Evolutionary conservation across 2,888 invertebrate genomes (phyloP), one percentile per base, ranked within the genome.

Genomic region (Macrostomum cliftonense): DNA sequence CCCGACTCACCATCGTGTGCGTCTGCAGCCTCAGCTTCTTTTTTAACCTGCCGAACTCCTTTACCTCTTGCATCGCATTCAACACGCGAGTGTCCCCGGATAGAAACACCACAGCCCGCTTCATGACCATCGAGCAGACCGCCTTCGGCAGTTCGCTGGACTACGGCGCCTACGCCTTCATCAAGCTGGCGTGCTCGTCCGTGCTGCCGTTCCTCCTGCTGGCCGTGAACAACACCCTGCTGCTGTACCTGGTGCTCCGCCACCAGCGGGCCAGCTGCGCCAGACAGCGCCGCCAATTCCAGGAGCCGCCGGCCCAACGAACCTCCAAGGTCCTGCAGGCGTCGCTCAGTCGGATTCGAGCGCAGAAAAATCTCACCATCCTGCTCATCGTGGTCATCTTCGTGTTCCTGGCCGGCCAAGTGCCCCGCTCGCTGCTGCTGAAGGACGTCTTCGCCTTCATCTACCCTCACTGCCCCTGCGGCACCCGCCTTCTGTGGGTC

Each of bases 331-430:
- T 42, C 12, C 40, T 46, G 14, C n/a, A 39, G 12, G n/a, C 20
- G 4, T 42, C 21, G 17, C 40, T 42, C 43, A 36, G 40, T 11
- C 38, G 46, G 12, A 21, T 42, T 11, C 36, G 38, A 9, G 46
- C 46, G 13, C 46, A 46, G 20, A 20, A 42, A 45, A 46, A 46
- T 12, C 45, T 46, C 12, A 46, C 46, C 20, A 38, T 38, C 13
- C 43, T 46, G 2, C 40, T 46, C n/a, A 42, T 46, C 20, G 46
- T 46, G 14, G 40, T 46, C 14, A 46, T 46, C 46, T 36, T 39
- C 45, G 14, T 46, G 19, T 46, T 46, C 19, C 45, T 46, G n/a
- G 39, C 40, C 38, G 46, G 46, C 16, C 46, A 46, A 13, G 11
- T 46, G 39, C 46, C 46, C 4, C 46, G 21, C 17, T 39, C 46